Conservation (phyloP, 2,113 vertebrate genomes). For the Laterallus jamaicensis region DNA sequence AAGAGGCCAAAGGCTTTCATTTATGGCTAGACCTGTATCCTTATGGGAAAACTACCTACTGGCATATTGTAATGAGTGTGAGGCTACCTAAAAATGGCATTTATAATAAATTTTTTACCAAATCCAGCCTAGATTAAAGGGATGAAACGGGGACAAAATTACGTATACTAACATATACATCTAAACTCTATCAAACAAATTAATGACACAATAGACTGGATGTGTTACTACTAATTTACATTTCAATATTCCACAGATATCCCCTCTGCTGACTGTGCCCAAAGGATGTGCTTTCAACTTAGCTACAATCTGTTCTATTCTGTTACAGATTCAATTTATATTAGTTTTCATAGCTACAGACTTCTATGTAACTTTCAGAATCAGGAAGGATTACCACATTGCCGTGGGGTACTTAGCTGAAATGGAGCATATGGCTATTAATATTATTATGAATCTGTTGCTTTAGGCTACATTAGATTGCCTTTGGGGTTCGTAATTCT, state of each 20-base stretch:
- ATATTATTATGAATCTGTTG: conserved; percentile 38
- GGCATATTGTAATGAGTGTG: too few relatives aligned
- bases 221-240: neutral
- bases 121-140: neutral
- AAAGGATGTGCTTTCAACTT: conserved; percentile 28
- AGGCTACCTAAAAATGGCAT: neutral
- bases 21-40: neutral
- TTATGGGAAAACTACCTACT: neutral
- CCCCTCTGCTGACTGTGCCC: conserved; percentile 26
- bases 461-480: conserved; percentile 37
- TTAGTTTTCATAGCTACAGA: neutral
- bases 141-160: neutral
- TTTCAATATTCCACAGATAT: conserved; percentile 23
- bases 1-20: neutral
- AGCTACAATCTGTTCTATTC: neutral
- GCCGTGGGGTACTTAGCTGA: neutral
- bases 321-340: neutral
- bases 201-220: neutral
- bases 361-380: neutral
- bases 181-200: neutral
- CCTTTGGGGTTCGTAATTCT: conserved; percentile 22
- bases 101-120: too few relatives aligned
- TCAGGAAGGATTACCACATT: conserved; percentile 20
- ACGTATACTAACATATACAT: neutral
- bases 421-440: conserved; percentile 56